A percentile compares a stretch with the other conserved stretches of the same genome.
phyloP scores from a whole-genome alignment of 2,888 invertebrate genomes.

The Ophion obscuratus region DNA sequence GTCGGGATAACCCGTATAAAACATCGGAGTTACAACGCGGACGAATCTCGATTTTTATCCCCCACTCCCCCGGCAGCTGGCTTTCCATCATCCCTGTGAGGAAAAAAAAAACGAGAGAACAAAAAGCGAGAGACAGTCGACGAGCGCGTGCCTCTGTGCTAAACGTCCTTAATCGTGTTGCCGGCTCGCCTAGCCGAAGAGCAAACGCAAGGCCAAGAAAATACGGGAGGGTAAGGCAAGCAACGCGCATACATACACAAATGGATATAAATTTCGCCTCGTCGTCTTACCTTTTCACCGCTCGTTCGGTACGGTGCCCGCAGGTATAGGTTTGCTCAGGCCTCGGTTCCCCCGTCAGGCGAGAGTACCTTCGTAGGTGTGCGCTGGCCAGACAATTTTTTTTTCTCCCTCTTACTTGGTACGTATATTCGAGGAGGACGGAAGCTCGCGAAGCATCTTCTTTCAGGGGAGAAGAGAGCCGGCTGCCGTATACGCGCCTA shows the following conservation, averaged over 20 bases:
- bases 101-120: neutral
- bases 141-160: slow-evolving; percentile 45
- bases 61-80: slow-evolving; percentile 45
- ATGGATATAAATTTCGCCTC: slow-evolving; percentile 17
- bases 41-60: slow-evolving; percentile 32
- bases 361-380: neutral
- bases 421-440: slow-evolving; percentile 17
- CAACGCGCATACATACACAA: slow-evolving; percentile 16
- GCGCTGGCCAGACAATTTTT: slow-evolving; percentile 51
- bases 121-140: slow-evolving; percentile 16
- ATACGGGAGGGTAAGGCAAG: slow-evolving; percentile 30
- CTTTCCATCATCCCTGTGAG: slow-evolving; percentile 25
- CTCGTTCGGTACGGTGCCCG: neutral
- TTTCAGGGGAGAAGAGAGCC: slow-evolving; percentile 9
- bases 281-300: slow-evolving; percentile 16
- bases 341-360: neutral
- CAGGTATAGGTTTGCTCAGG: slow-evolving; percentile 62
- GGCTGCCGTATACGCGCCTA: slow-evolving; percentile 49
- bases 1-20: slow-evolving; percentile 20
- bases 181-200: slow-evolving; percentile 54
- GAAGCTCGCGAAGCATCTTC: slow-evolving; percentile 38
- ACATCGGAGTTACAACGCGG: slow-evolving; percentile 25
- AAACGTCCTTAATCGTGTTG: slow-evolving; percentile 55
- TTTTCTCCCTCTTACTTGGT: slow-evolving; percentile 37
- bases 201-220: slow-evolving; percentile 51